A percentile compares a stretch with the other conserved stretches of the same genome.
Conservation (phyloP, 2,797 vertebrate species). For the Sebastes itinus region DNA sequence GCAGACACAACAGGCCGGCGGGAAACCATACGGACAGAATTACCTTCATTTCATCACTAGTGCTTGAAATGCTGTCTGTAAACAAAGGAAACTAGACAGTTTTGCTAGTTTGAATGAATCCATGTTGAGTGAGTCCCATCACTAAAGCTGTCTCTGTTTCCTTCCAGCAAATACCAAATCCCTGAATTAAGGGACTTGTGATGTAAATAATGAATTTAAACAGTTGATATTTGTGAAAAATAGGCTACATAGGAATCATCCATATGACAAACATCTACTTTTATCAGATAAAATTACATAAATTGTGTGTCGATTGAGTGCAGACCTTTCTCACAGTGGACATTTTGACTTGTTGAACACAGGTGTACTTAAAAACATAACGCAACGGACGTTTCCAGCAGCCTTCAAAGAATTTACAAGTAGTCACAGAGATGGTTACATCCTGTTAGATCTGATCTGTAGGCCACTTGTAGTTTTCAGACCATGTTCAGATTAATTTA, state of each 20-base stretch:
- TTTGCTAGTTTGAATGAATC: constrained; percentile 24
- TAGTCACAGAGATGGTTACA: too few species aligned
- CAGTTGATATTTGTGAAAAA: neutral
- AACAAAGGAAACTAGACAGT: constrained; percentile 28
- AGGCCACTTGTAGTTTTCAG: too few species aligned
- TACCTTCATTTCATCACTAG: constrained; percentile 65
- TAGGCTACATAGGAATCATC: neutral
- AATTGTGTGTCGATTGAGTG: neutral
- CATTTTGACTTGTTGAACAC: neutral
- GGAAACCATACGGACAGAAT: constrained; percentile 76
- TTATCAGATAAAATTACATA: neutral
- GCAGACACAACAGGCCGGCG: constrained; percentile 76
- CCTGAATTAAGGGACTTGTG: neutral
- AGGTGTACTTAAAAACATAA: neutral
- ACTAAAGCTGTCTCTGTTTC: constrained; percentile 37
- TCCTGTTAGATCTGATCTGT: neutral
- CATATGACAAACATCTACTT: neutral
- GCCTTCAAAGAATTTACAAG: neutral
- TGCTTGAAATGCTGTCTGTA: constrained; percentile 27
- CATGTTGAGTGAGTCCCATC: constrained; percentile 8
- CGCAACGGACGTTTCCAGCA: neutral
- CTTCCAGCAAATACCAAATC: constrained; percentile 45
- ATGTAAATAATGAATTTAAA: neutral
- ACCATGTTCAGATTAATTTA: too few species aligned
- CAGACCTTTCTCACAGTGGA: neutral